Conservation (phyloP, 2,888 invertebrate genomes). For the Dolichopus griseipennis region DNA sequence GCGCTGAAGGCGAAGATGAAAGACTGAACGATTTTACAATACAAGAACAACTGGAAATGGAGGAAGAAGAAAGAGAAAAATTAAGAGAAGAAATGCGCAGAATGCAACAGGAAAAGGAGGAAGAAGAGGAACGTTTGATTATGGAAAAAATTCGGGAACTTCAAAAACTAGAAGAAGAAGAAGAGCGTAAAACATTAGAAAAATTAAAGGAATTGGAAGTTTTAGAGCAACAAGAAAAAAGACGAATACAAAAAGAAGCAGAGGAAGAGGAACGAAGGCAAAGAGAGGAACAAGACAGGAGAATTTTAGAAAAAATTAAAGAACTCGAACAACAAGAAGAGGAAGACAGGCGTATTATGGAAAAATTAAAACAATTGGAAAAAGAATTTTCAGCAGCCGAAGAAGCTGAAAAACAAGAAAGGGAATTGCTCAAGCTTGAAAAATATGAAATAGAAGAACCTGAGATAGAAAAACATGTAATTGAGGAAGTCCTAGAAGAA, state of each 20-base stretch:
- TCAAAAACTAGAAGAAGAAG: slow-evolving; percentile 22
- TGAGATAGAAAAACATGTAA: slow-evolving; percentile 2
- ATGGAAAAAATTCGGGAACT: slow-evolving; percentile 7
- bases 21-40: slow-evolving; percentile 32
- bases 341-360: slow-evolving; percentile 9
- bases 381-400: slow-evolving; percentile 4
- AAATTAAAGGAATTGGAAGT: slow-evolving; percentile 4
- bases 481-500: slow-evolving; percentile 16
- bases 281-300: not conserved
- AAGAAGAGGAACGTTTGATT: slow-evolving; percentile 7
- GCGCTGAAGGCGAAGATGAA: not conserved
- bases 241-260: slow-evolving; percentile 13
- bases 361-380: not conserved
- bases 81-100: slow-evolving; percentile 7
- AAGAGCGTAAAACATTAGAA: slow-evolving; percentile 10
- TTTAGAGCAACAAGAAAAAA: slow-evolving; percentile 22
- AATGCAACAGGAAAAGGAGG: not conserved
- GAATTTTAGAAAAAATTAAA: slow-evolving; percentile 19
- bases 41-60: slow-evolving; percentile 26
- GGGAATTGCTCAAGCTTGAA: slow-evolving; percentile 17
- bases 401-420: slow-evolving; percentile 23
- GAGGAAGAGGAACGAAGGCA: slow-evolving; percentile 14
- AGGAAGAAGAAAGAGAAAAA: slow-evolving; percentile 15
- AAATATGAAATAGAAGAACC: not conserved
- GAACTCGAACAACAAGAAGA: slow-evolving; percentile 10